phyloP scores from a whole-genome alignment of 2,888 invertebrate genomes.

The Ormyrus thymus region DNA sequence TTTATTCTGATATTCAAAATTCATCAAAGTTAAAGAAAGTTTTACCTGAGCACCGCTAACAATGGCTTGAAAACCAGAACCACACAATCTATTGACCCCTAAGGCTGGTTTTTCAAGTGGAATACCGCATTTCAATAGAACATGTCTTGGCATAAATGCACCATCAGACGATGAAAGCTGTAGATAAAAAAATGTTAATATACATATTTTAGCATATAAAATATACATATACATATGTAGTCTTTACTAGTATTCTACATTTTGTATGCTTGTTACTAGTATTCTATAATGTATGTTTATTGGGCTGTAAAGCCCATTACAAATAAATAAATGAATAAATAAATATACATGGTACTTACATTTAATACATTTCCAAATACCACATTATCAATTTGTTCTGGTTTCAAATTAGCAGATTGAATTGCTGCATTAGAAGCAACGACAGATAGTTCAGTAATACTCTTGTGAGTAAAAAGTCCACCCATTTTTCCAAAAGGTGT shows the following conservation, averaged over 20 bases:
- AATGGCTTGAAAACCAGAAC: slow-evolving; percentile 97
- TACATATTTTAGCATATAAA: slow-evolving; percentile 9
- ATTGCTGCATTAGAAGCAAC: slow-evolving; percentile 88
- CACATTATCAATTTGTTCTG: slow-evolving; percentile 91
- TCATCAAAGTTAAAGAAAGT: not conserved
- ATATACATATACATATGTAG: slow-evolving; percentile 4
- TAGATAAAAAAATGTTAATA: too few species aligned
- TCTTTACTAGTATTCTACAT: too few species aligned
- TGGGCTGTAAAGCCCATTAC: too few species aligned
- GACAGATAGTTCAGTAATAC: slow-evolving; percentile 87
- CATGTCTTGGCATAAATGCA: slow-evolving; percentile 90
- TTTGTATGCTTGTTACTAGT: too few species aligned
- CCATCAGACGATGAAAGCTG: slow-evolving; percentile 82
- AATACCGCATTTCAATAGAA: slow-evolving; percentile 89
- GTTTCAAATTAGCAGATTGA: slow-evolving; percentile 85
- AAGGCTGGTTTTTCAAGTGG: slow-evolving; percentile 90
- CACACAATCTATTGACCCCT: slow-evolving; percentile 95
- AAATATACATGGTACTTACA: slow-evolving; percentile 77
- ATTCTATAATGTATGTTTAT: too few species aligned
- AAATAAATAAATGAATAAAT: too few species aligned
- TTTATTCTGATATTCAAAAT: too few species aligned
- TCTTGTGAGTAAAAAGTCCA: slow-evolving; percentile 85
- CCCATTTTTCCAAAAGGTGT: slow-evolving; percentile 98
- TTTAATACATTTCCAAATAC: slow-evolving; percentile 92
- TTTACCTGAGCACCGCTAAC: slow-evolving; percentile 91